Evolutionary conservation across 1,140 invertebrate species (phyloP), one percentile per base, ranked within the genome.

Genomic region (Trachymyrmex cornetzi): DNA sequence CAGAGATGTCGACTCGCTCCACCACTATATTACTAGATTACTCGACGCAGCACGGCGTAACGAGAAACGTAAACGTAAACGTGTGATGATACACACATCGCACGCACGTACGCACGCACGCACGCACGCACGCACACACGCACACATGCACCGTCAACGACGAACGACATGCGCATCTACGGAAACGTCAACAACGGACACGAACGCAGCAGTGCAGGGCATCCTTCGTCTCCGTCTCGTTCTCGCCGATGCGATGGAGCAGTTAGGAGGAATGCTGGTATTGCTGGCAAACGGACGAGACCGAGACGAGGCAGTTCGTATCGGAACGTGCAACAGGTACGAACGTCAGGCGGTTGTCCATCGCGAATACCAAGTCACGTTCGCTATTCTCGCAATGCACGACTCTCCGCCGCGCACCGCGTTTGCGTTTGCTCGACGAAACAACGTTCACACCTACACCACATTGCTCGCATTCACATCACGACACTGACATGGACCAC

Each of bases 141-240:
- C 4, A 12, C 50, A 34, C 66, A 50, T 48, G 9, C 48, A 44
- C 27, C 11, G 9, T 55, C 53, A 55, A 22, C 27, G 7, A 27
- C 59, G n/a, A n/a, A n/a, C n/a, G n/a, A 77, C 63, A 16, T 12
- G 5, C 74, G 50, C 34, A 5, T 48, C 27, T 67, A 71, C 14
- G 44, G 24, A 38, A 80, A 86, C 48, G 44, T 86, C 77, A 86
- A 81, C 77, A 30, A 22, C 14, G 63, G 34, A 57, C 44, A 27
- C 27, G 38, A 64, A 64, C 24, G 55, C 72, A 44, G 16, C 11
- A 44, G 38, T 44, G 16, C 11, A 69, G 6, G 19, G n/a, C 81
- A 77, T 82, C 38, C 16, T 61, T 53, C 16, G 5, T 14, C 16
- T 44, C 44, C 16, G 5, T 14, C 16, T 44, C 44, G 14, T 16